Base-by-base conservation (phyloP, 2,113 vertebrate species). In the Eptatretus burgeri region DNA sequence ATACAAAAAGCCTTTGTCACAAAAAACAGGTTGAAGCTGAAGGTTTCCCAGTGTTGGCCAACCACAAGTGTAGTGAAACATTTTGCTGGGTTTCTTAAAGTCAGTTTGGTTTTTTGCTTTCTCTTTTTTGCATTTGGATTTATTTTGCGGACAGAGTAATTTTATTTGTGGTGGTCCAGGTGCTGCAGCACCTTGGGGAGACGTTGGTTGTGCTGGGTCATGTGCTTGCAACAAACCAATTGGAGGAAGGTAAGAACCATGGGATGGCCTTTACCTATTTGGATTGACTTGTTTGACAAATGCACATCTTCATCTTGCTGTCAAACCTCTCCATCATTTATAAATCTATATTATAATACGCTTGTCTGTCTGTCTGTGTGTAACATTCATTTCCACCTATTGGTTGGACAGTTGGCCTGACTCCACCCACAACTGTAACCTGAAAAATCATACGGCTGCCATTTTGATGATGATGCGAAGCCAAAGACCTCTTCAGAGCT, bases 181-280 rank as follows among this genome's bases (percentile, higher is more conserved):
- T 75, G 13, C 64, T 70, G 10, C 69, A 66, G 11, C 67, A 74
- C 65, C 65, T 74, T 53, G 68, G 68, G 2, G 71, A 75, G 13
- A 68, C 76, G 18, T 18, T 74, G 14, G 70, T 66, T 7, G 68
- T 71, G 62, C 71, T 66, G 16, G 70, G 71, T 51, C n/a, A 71
- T 14, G 63, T 70, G 49, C 62, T 74, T 51, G 64, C 67, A 2
- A 69, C 70, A 1, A 53, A 66, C 2, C 65, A 69, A 49, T 53
- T 75, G 52, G 71, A 70, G 3, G 49, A 69, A 75, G 76, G 76
- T 77, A 62, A 62, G 64, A 5, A 12, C 41, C 12, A 41, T 5
- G 27, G 3, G 27, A 7, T 41, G 27, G 27, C 3, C 27, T 41
- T 41, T 41, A 41, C 27, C 27, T 41, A 3, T 41, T 41, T 41